These are phyloP conservation scores for Notiomystis cincta DNA, from an alignment of 2,113 vertebrate genomes.

Conservation along the genomic window DNA sequence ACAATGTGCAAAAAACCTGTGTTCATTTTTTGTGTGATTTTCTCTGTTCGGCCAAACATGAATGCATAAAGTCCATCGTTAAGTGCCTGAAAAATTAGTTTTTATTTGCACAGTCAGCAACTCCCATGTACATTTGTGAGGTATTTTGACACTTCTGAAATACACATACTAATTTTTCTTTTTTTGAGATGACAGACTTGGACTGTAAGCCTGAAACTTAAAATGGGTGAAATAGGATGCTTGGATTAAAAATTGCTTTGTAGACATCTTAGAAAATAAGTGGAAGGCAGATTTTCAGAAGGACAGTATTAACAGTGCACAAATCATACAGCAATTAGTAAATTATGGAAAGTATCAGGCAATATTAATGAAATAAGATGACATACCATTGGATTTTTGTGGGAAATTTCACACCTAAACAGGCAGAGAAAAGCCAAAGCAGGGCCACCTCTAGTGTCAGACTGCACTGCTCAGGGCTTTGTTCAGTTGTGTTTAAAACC, in stretches of 20 bases:
- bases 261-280: neutral
- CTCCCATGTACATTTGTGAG: neutral
- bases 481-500: neutral
- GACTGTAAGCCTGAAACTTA: neutral
- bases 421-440: neutral
- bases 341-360: neutral
- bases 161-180: neutral
- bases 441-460: neutral
- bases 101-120: neutral
- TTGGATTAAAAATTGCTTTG: neutral
- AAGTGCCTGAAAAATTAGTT: neutral
- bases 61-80: neutral
- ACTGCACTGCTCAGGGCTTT: neutral
- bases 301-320: neutral
- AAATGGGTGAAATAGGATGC: neutral
- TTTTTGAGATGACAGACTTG: neutral
- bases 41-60: neutral
- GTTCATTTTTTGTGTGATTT: neutral
- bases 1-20: neutral
- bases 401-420: neutral
- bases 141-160: neutral
- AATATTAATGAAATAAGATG: neutral
- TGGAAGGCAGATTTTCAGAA: neutral
- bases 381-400: neutral
- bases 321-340: neutral